A percentile compares a stretch with the other conserved stretches of the same genome.
Evolutionary conservation across 1,140 invertebrate genomes (phyloP).

Genomic region (Cydia strobilella): DNA sequence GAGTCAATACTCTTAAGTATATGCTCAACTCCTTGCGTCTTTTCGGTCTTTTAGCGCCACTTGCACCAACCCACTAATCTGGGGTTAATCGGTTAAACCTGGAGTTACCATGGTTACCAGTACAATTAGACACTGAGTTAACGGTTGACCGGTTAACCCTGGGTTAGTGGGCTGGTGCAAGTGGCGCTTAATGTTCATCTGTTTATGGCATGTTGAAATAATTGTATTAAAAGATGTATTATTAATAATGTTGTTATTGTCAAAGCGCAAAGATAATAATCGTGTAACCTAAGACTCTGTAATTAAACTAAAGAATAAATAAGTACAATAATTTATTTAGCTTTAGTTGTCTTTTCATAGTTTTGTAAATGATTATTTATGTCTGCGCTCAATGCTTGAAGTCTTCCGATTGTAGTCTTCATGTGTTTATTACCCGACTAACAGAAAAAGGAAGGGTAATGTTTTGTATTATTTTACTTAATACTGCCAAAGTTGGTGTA

Average conservation of each 20-base stretch:
- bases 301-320: not conserved
- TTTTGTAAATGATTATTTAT: not conserved
- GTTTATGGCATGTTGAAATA: not conserved
- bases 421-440: constrained; percentile 1
- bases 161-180: too few species aligned
- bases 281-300: not conserved
- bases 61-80: too few species aligned
- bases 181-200: not conserved
- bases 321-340: constrained; percentile 4
- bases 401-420: constrained; percentile 1
- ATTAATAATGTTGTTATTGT: constrained; percentile 4
- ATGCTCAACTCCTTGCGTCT: too few species aligned
- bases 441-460: not conserved
- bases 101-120: too few species aligned
- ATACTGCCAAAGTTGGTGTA: constrained; percentile 8
- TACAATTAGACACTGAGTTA: too few species aligned
- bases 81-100: too few species aligned
- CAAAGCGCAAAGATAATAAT: constrained; percentile 9
- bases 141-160: too few species aligned
- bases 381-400: not conserved
- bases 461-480: not conserved
- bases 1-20: too few species aligned
- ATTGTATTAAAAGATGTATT: not conserved
- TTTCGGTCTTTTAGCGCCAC: too few species aligned
- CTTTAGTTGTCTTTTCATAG: not conserved